Evolutionary conservation across 23 tunicate genomes (phyloP).

Genomic region (Trididemnum miniatum): DNA sequence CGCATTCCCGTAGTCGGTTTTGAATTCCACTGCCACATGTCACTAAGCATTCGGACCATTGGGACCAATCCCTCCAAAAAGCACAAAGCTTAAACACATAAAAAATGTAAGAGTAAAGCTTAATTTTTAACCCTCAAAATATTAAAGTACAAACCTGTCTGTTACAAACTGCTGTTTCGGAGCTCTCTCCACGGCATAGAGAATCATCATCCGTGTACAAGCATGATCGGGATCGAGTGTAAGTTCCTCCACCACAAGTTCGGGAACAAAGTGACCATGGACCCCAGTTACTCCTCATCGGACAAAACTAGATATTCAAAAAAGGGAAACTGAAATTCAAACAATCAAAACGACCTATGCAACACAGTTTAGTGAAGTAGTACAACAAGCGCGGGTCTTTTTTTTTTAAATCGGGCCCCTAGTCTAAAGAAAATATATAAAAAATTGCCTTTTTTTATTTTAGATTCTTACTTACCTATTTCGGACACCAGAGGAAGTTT

Average conservation of each 20-base stretch:
- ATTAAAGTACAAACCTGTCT: conserved; percentile 6
- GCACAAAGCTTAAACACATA: conserved; percentile 45
- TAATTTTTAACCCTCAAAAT: too few relatives aligned
- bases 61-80: conserved; percentile 71
- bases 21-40: conserved; percentile 70
- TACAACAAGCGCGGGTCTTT: too few relatives aligned
- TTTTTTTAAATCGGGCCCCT: too few relatives aligned
- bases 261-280: conserved; percentile 53
- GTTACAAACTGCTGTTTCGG: background rate
- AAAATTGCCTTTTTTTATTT: too few relatives aligned
- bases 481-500: too few relatives aligned
- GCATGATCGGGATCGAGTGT: conserved; percentile 23
- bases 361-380: too few relatives aligned
- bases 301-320: conserved; percentile 65
- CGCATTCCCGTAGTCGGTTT: conserved; percentile 38
- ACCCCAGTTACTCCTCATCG: conserved; percentile 43
- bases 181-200: background rate
- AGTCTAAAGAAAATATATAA: too few relatives aligned
- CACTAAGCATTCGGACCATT: conserved; percentile 45
- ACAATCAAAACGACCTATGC: too few relatives aligned
- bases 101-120: too few relatives aligned
- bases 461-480: too few relatives aligned
- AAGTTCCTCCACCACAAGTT: conserved; percentile 66
- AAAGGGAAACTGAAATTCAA: too few relatives aligned
- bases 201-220: background rate